Evolutionary conservation across 2,888 invertebrate genomes (phyloP).

Genomic region (Linnaemya tessellans): DNA sequence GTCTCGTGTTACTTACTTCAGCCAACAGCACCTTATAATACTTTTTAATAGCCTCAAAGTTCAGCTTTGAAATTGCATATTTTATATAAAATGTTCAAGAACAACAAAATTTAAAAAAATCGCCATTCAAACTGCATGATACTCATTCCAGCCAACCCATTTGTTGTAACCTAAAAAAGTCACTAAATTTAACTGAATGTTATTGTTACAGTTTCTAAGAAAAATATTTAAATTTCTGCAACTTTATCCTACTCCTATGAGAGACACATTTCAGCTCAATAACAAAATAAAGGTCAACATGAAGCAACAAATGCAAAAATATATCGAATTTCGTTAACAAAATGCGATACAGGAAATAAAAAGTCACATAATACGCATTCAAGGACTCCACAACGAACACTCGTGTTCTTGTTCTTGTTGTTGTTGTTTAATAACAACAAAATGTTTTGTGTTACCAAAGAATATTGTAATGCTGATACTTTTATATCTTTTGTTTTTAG

Average conservation of each 20-base stretch:
- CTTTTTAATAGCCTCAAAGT: too few relatives aligned
- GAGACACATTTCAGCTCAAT: slow-evolving; percentile 14
- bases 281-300: not conserved
- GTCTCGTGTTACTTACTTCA: too few relatives aligned
- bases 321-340: not conserved
- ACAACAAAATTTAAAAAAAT: too few relatives aligned
- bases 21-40: too few relatives aligned
- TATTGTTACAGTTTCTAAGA: slow-evolving; percentile 35
- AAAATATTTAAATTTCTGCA: slow-evolving; percentile 18
- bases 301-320: slow-evolving; percentile 2
- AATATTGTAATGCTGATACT: slow-evolving; percentile 28
- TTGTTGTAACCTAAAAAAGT: not conserved
- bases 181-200: slow-evolving; percentile 7
- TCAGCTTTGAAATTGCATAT: too few relatives aligned
- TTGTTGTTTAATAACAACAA: slow-evolving; percentile 26
- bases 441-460: slow-evolving; percentile 19
- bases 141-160: too few relatives aligned
- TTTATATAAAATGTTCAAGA: too few relatives aligned
- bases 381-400: slow-evolving; percentile 24
- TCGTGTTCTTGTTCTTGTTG: not conserved
- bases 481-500: slow-evolving; percentile 11
- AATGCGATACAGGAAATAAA: not conserved
- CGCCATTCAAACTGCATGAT: too few relatives aligned
- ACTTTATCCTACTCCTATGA: slow-evolving; percentile 53
- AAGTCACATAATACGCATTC: slow-evolving; percentile 15